Evolutionary conservation across 2,113 vertebrate species (phyloP).

Genomic region (Nesogale talazaci): DNA sequence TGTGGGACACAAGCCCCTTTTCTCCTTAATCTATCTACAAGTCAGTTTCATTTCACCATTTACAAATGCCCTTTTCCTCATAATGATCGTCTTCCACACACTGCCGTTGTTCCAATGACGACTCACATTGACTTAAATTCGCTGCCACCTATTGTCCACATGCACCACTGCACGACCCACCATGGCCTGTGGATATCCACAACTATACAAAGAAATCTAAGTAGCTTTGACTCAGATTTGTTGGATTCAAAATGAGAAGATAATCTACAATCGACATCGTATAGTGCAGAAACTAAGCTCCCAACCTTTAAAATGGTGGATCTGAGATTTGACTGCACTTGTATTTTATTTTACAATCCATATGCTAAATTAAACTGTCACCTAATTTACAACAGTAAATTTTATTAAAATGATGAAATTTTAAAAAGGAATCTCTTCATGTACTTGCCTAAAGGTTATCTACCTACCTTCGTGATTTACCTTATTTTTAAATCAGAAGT

Average conservation of each 20-base stretch:
- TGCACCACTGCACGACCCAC: not conserved
- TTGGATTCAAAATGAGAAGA: too few relatives aligned
- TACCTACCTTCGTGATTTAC: not conserved
- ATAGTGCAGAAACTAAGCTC: not conserved
- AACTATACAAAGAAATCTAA: too few relatives aligned
- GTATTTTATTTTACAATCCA: constrained; percentile 40
- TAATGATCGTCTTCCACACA: not conserved
- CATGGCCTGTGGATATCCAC: not conserved
- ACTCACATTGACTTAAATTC: not conserved
- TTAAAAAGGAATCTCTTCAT: not conserved
- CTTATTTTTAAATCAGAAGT: not conserved
- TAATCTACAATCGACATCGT: not conserved
- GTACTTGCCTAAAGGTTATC: not conserved
- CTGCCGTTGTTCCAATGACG: too few relatives aligned
- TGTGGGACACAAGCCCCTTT: too few relatives aligned
- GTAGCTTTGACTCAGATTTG: too few relatives aligned
- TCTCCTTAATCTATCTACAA: too few relatives aligned
- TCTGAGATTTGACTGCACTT: not conserved
- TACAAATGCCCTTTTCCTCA: not conserved
- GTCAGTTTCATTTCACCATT: too few relatives aligned
- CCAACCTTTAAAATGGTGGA: not conserved
- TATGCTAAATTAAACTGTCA: not conserved
- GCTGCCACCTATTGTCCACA: not conserved
- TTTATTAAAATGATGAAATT: not conserved
- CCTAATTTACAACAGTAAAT: not conserved